Evolutionary conservation across 92 coral and sea anemone species (phyloP).

Genomic region (Virgularia gustaviana): DNA sequence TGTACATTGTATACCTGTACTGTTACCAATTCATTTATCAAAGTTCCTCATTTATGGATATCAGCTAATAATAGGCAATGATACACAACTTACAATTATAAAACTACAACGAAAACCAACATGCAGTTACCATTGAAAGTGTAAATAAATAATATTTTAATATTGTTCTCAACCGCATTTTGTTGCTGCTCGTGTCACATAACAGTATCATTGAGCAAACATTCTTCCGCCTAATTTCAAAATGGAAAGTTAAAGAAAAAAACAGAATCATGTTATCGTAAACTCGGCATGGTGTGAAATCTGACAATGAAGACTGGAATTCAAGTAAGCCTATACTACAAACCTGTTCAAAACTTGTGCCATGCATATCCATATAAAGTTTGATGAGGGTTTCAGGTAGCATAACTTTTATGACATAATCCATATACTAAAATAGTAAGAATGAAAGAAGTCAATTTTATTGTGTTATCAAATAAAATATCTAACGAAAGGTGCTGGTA

Average conservation of each 20-base stretch:
- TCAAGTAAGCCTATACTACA: not conserved
- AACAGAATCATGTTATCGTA: not conserved
- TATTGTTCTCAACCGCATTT: too few species aligned
- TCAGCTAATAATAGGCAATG: too few species aligned
- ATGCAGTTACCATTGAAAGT: too few species aligned
- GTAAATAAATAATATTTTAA: too few species aligned
- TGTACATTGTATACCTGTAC: too few species aligned
- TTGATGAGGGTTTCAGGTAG: conserved; percentile 33
- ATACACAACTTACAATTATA: too few species aligned
- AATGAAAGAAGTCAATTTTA: not conserved
- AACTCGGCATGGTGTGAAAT: not conserved
- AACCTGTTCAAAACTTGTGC: conserved; percentile 11
- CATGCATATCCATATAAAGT: conserved; percentile 14
- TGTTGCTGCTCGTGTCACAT: too few species aligned
- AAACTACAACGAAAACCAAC: too few species aligned
- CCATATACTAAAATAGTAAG: conserved; percentile 19
- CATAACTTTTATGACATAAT: conserved; percentile 32
- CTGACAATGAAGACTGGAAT: not conserved
- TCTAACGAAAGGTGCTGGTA: too few species aligned
- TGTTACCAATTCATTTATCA: too few species aligned
- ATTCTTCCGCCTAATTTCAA: conserved; percentile 19
- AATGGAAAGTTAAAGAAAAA: not conserved
- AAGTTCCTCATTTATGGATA: too few species aligned
- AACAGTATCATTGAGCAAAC: conserved; percentile 29
- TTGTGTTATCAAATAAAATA: too few species aligned